Conservation (phyloP, 2,888 invertebrate species). For the Mythimna pallens region DNA sequence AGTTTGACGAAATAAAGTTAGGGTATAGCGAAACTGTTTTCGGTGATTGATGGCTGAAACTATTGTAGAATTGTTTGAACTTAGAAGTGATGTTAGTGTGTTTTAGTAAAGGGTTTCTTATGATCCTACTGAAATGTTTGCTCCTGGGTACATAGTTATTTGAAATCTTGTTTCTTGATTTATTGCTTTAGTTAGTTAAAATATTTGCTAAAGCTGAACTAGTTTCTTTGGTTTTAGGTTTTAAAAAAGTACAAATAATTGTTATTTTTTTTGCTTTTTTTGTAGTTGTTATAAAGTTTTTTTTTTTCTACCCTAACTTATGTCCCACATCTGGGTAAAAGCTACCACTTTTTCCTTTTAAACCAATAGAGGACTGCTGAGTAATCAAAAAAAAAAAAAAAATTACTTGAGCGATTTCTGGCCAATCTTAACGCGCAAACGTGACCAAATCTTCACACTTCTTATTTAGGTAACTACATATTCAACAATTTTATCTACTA, state of each 20-base stretch:
- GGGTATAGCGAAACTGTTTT: background rate
- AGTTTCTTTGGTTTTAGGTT: background rate
- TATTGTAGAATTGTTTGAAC: background rate
- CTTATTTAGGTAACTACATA: too few species aligned
- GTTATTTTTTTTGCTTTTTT: too few species aligned
- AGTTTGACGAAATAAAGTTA: conserved; percentile 4
- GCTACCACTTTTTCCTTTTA: too few species aligned
- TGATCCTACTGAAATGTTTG: background rate
- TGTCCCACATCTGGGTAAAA: too few species aligned
- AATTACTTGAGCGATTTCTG: too few species aligned
- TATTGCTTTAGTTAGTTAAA: background rate
- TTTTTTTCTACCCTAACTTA: too few species aligned
- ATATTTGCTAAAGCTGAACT: background rate
- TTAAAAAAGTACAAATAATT: background rate
- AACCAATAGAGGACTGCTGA: too few species aligned
- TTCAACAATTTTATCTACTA: background rate
- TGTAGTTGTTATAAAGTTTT: too few species aligned
- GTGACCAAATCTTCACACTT: too few species aligned
- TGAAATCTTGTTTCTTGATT: background rate
- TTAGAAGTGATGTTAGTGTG: background rate
- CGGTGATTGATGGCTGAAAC: background rate
- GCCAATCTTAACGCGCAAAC: too few species aligned
- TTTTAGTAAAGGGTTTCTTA: background rate
- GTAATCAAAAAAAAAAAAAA: too few species aligned
- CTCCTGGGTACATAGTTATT: background rate